phyloP scores from a whole-genome alignment of 2,888 invertebrate species.

The Nasonia oneida region DNA sequence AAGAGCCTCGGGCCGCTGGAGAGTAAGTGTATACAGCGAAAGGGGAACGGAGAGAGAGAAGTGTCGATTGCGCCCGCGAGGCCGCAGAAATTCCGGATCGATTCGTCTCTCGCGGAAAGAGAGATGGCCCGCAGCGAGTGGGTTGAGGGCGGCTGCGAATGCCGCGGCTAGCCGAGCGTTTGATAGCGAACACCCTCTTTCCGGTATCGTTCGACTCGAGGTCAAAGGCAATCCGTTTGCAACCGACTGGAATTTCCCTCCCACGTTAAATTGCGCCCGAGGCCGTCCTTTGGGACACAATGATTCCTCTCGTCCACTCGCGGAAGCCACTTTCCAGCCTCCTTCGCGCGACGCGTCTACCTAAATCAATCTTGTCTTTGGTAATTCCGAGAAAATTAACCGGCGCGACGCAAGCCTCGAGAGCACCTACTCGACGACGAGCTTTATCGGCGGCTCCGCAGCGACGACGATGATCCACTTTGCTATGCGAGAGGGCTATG shows the following conservation, averaged over 20 bases:
- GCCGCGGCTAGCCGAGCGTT: constrained; percentile 73
- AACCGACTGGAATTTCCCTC: constrained; percentile 70
- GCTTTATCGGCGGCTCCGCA: constrained; percentile 56
- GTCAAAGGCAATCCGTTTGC: constrained; percentile 71
- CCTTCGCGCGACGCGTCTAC: constrained; percentile 15
- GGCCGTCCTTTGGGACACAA: constrained; percentile 64
- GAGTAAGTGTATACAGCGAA: background rate
- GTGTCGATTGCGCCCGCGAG: constrained; percentile 67
- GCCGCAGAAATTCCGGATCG: constrained; percentile 75
- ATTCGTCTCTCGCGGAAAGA: constrained; percentile 71
- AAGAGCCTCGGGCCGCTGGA: constrained; percentile 56
- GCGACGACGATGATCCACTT: background rate
- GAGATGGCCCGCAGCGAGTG: constrained; percentile 49
- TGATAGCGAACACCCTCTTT: constrained; percentile 74
- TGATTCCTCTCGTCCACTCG: constrained; percentile 53
- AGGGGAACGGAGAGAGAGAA: constrained; percentile 38
- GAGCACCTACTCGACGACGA: background rate
- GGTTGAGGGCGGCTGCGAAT: constrained; percentile 63
- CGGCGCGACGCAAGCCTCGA: background rate
- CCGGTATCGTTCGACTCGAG: constrained; percentile 64
- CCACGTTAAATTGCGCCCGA: constrained; percentile 67
- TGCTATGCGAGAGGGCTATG: constrained; percentile 30
- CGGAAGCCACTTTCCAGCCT: constrained; percentile 50
- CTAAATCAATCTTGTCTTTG: constrained; percentile 61
- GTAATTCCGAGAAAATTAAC: constrained; percentile 46